Evolutionary conservation across 1,140 invertebrate genomes (phyloP).

Genomic region (Apis florea): DNA sequence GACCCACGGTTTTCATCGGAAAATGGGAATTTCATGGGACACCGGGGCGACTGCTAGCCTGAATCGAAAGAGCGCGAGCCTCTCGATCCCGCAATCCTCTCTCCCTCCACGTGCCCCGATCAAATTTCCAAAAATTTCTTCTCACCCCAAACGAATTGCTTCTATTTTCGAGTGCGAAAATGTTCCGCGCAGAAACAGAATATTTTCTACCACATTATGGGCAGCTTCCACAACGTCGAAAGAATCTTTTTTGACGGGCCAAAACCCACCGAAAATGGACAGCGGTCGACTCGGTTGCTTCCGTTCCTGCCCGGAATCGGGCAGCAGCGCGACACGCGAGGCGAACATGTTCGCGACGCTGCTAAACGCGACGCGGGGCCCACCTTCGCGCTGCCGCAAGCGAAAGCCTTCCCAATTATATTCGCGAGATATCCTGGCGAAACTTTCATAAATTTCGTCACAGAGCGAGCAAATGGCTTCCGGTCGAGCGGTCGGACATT

Average conservation of each 20-base stretch:
- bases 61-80: constrained; percentile 27
- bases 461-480: constrained; percentile 75
- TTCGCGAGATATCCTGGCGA: constrained; percentile 53
- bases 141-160: too few relatives aligned
- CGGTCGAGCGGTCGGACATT: constrained; percentile 78
- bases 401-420: constrained; percentile 57
- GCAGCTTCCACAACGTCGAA: background rate
- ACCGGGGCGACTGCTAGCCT: constrained; percentile 40
- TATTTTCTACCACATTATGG: background rate
- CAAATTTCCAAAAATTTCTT: background rate
- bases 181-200: background rate
- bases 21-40: constrained; percentile 69
- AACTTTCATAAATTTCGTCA: constrained; percentile 78
- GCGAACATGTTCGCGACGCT: constrained; percentile 13
- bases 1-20: constrained; percentile 63
- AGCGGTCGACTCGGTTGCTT: background rate
- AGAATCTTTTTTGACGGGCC: background rate
- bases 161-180: background rate
- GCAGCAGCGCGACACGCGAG: background rate
- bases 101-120: background rate
- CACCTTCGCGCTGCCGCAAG: constrained; percentile 53
- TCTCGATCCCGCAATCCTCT: background rate
- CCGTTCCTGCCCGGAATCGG: constrained; percentile 20
- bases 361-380: background rate
- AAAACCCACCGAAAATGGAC: background rate